Percentiles rank a stretch among this genome's conserved stretches.
Evolutionary conservation across 1,140 invertebrate species (phyloP).

Genomic region (Gonioctena quinquepunctata): DNA sequence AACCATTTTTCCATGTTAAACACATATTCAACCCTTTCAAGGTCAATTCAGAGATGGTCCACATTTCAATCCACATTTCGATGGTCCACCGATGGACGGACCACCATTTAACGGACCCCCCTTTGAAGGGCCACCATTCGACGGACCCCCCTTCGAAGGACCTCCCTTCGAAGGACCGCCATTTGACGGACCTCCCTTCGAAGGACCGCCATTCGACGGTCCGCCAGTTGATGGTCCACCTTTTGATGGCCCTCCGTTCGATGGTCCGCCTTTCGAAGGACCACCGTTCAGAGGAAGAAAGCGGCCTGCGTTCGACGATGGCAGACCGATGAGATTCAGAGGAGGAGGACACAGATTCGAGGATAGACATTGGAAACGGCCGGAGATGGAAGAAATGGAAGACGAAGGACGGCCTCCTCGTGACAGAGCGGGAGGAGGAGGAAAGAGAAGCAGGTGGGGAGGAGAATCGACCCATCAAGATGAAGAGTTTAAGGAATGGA

Average conservation of each 20-base stretch:
- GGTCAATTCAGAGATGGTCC: constrained; percentile 44
- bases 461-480: neutral
- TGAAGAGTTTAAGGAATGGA: neutral
- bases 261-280: constrained; percentile 40
- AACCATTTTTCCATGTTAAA: too few species aligned
- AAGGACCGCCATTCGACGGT: constrained; percentile 43
- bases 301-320: constrained; percentile 17
- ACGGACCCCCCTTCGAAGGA: constrained; percentile 28
- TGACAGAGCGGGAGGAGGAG: neutral
- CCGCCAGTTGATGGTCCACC: constrained; percentile 9
- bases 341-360: constrained; percentile 6
- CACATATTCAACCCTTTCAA: constrained; percentile 28
- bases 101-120: constrained; percentile 32
- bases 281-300: constrained; percentile 30
- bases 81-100: constrained; percentile 23
- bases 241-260: constrained; percentile 39
- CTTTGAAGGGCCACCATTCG: constrained; percentile 45
- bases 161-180: constrained; percentile 2
- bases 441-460: constrained; percentile 16
- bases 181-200: constrained; percentile 39
- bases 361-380: neutral
- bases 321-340: neutral
- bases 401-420: neutral
- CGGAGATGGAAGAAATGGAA: neutral
- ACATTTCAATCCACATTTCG: constrained; percentile 21